phyloP scores from a whole-genome alignment of 2,113 vertebrate genomes.

The human region GRCh38 chr6:96792501-96793000 shows the following conservation, averaged over 20 bases:
- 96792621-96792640: neutral
- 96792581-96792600: neutral
- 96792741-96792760: neutral
- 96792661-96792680: neutral
- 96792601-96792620: neutral
- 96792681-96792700: neutral
- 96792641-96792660: neutral
- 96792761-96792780: neutral
- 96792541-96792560: neutral
- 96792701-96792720: neutral
- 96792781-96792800: neutral
- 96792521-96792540: neutral
- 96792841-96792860: neutral
- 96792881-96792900: neutral
- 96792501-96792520: neutral
- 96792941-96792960: neutral
- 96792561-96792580: neutral
- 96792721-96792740: neutral
- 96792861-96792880: neutral
- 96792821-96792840: neutral
- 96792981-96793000: neutral
- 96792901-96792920: neutral
- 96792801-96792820: neutral
- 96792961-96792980: neutral
- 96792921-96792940: neutral